Percentiles rank a stretch among this genome's conserved stretches.
Evolutionary conservation across 2,113 vertebrate species (phyloP).

Genomic region (Steatornis caripensis): DNA sequence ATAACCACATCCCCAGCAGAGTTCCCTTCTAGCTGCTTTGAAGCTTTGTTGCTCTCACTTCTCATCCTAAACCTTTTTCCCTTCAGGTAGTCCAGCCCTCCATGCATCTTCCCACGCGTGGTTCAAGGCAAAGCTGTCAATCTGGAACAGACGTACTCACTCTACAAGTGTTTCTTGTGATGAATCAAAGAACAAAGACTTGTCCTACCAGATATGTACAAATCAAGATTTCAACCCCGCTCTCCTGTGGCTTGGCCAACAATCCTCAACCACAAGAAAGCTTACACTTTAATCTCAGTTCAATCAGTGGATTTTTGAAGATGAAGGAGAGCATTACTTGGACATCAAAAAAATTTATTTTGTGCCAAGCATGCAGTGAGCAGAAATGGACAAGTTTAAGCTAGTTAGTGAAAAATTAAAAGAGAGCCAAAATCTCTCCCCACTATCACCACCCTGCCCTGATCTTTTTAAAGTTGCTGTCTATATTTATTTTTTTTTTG

Average conservation of each 20-base stretch:
- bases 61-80: not conserved
- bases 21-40: not conserved
- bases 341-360: not conserved
- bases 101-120: not conserved
- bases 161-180: not conserved
- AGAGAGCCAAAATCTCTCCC: not conserved
- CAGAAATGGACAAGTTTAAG: conserved; percentile 20
- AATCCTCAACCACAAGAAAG: conserved; percentile 52
- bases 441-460: not conserved
- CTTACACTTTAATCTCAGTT: conserved; percentile 39
- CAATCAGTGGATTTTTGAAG: conserved; percentile 22
- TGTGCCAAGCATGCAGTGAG: conserved; percentile 8
- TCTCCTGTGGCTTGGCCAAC: conserved; percentile 25
- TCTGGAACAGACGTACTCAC: not conserved
- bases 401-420: conserved; percentile 10
- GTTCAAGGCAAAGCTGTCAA: conserved; percentile 3
- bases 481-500: not conserved
- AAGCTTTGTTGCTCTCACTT: not conserved
- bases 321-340: conserved; percentile 28
- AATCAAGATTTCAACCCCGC: not conserved
- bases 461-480: not conserved
- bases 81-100: not conserved
- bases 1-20: not conserved
- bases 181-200: conserved; percentile 32
- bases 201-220: not conserved